Conservation (phyloP, 2,888 invertebrate species). For the Dorcus hopei region DNA sequence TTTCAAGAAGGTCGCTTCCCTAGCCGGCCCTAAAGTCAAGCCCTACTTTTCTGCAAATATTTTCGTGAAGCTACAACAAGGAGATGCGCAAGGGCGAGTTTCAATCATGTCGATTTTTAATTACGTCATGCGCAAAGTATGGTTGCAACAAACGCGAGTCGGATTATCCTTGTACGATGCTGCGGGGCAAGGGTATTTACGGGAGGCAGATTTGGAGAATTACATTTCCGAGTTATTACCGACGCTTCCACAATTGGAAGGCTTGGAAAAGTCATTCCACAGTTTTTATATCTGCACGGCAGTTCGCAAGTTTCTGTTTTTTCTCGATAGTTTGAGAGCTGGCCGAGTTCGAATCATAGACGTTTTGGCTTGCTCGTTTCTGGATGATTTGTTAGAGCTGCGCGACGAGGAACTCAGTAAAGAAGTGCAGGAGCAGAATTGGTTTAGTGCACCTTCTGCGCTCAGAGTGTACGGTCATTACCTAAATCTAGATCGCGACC, state of each 20-base stretch:
- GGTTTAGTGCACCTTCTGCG: conserved; percentile 89
- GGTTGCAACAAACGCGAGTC: conserved; percentile 92
- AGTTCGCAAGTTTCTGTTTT: conserved; percentile 93
- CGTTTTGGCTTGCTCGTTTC: conserved; percentile 85
- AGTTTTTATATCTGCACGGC: conserved; percentile 96
- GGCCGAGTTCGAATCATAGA: conserved; percentile 88
- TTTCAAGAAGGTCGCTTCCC: conserved; percentile 73
- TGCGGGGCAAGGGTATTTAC: conserved; percentile 67
- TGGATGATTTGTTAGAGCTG: conserved; percentile 84
- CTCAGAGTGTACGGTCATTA: conserved; percentile 91
- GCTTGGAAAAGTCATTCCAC: conserved; percentile 88
- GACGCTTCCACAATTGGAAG: conserved; percentile 84
- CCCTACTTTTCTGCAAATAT: conserved; percentile 81
- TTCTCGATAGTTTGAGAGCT: conserved; percentile 84
- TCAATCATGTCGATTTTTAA: conserved; percentile 89
- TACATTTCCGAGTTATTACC: conserved; percentile 93
- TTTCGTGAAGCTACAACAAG: conserved; percentile 83
- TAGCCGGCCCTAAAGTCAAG: conserved; percentile 58
- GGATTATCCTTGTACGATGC: conserved; percentile 91
- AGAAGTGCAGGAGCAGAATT: conserved; percentile 82
- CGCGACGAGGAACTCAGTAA: conserved; percentile 60
- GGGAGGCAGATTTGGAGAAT: conserved; percentile 81
- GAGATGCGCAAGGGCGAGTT: conserved; percentile 82
- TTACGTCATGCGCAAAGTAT: conserved; percentile 92
- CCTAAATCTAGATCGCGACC: conserved; percentile 88